These are phyloP conservation scores for Eretmodus cyanostictus DNA, from an alignment of 2,113 vertebrate genomes.

Conservation along the genomic window DNA sequence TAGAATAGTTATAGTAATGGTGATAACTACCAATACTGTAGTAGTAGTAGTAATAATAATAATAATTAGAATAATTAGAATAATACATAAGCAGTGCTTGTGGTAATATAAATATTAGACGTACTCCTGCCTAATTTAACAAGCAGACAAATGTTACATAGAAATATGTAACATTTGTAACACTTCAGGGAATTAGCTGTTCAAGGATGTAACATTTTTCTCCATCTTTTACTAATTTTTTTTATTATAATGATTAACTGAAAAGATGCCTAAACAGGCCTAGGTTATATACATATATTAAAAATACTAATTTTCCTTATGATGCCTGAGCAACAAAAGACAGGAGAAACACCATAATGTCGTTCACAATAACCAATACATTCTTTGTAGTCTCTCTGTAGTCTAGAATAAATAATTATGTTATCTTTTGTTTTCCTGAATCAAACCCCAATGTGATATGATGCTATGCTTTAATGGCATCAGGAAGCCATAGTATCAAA, in stretches of 20 bases:
- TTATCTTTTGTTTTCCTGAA: background rate
- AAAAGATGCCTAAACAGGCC: background rate
- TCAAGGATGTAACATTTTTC: background rate
- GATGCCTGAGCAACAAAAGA: background rate
- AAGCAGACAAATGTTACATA: background rate
- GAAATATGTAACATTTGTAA: background rate
- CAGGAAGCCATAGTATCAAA: background rate
- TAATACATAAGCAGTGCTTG: background rate
- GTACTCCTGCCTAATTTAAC: background rate
- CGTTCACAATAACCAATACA: accelerated
- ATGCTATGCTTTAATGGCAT: background rate
- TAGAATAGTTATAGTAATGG: background rate
- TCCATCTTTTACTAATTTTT: background rate
- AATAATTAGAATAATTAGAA: background rate
- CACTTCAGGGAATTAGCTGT: background rate
- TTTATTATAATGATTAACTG: background rate
- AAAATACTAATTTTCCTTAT: accelerated
- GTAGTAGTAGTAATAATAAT: background rate
- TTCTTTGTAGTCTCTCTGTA: background rate
- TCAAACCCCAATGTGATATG: background rate
- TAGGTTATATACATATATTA: background rate
- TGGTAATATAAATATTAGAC: background rate
- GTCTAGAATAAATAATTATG: background rate
- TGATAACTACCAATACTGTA: background rate
- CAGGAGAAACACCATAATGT: background rate